Evolutionary conservation across 2,113 vertebrate genomes (phyloP).

Genomic region (Amphiprion ocellaris): DNA sequence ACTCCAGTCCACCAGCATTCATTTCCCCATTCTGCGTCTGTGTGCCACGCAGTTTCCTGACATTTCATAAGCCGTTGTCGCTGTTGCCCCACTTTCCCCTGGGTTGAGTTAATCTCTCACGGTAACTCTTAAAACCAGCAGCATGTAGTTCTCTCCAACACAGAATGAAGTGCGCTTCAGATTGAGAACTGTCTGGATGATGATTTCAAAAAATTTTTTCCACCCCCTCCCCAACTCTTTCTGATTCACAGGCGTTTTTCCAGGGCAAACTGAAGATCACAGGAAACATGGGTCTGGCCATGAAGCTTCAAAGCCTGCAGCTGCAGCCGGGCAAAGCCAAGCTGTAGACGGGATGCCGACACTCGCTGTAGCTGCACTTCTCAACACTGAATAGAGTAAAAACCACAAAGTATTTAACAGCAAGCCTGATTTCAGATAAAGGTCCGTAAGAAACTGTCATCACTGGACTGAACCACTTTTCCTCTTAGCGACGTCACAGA

Average conservation of each 20-base stretch:
- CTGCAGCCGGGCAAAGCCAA: slow-evolving; percentile 93
- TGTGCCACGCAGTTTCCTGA: slow-evolving; percentile 41
- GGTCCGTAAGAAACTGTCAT: background rate
- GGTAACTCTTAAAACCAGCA: slow-evolving; percentile 64
- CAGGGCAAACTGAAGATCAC: slow-evolving; percentile 98
- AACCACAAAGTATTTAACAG: slow-evolving; percentile 9
- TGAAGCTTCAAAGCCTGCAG: slow-evolving; percentile 96
- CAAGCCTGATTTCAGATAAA: slow-evolving; percentile 14
- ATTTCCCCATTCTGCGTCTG: background rate
- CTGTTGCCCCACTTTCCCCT: slow-evolving; percentile 65
- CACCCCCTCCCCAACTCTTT: background rate
- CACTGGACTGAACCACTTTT: slow-evolving; percentile 25
- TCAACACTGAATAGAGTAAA: slow-evolving; percentile 15
- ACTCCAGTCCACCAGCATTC: background rate
- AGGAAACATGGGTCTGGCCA: slow-evolving; percentile 95
- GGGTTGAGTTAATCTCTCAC: slow-evolving; percentile 67
- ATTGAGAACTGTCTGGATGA: slow-evolving; percentile 26
- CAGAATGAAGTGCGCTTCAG: background rate
- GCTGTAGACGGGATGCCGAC: slow-evolving; percentile 81
- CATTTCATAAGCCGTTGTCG: slow-evolving; percentile 64
- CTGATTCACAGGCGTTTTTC: slow-evolving; percentile 90
- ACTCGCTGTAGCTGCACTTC: background rate
- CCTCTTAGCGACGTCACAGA: slow-evolving; percentile 19
- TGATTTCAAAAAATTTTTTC: too few species aligned
- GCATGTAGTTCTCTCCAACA: slow-evolving; percentile 17